Evolutionary conservation across 2,888 invertebrate genomes (phyloP).

Genomic region (Megaustenia siamemsis): DNA sequence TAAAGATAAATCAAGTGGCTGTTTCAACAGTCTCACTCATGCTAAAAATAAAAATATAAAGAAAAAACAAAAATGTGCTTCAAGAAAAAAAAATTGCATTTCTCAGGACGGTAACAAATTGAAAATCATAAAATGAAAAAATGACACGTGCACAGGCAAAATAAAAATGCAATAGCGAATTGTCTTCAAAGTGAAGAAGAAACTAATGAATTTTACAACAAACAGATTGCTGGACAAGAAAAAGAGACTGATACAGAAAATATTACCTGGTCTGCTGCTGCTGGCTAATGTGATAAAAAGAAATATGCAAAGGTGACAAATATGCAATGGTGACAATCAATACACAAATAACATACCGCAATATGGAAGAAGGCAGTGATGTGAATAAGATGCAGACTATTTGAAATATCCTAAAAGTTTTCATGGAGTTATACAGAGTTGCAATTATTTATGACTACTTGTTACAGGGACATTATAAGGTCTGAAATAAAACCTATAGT

Average conservation of each 20-base stretch:
- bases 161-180: background rate
- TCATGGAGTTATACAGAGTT: too few relatives aligned
- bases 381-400: too few relatives aligned
- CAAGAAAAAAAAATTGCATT: background rate
- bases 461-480: too few relatives aligned
- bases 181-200: background rate
- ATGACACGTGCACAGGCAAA: background rate
- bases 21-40: too few relatives aligned
- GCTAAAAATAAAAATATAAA: background rate
- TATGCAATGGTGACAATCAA: too few relatives aligned
- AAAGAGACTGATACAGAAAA: background rate
- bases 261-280: conserved; percentile 49
- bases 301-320: background rate
- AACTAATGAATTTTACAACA: background rate
- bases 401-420: too few relatives aligned
- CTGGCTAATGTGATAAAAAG: conserved; percentile 39
- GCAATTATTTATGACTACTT: too few relatives aligned
- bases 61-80: too few relatives aligned
- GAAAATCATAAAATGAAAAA: background rate
- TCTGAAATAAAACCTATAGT: too few relatives aligned
- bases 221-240: background rate
- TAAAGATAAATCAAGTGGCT: too few relatives aligned
- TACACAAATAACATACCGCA: background rate
- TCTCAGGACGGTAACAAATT: background rate
- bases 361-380: too few relatives aligned